Conservation (phyloP, 2,888 invertebrate species). For the Escarpia spicata region DNA sequence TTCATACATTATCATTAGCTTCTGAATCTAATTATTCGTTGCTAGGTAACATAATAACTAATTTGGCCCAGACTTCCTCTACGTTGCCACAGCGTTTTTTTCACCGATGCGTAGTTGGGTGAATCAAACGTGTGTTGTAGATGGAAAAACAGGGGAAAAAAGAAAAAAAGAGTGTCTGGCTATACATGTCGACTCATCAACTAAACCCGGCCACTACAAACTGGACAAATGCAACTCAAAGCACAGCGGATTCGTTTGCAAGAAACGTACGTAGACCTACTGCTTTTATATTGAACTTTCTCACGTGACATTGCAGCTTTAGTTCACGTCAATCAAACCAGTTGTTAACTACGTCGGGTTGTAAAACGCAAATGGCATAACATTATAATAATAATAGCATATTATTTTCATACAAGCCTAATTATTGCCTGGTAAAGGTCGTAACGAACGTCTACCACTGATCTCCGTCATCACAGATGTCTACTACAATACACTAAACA, state of each 20-base stretch:
- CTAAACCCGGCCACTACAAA: not conserved
- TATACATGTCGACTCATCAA: not conserved
- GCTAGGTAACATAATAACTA: too few species aligned
- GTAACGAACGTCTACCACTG: not conserved
- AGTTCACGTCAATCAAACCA: too few species aligned
- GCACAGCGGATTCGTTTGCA: constrained; percentile 2
- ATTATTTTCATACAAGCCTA: not conserved
- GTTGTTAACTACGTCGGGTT: not conserved
- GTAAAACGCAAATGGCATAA: not conserved
- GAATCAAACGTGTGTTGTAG: too few species aligned
- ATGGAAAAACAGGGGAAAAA: too few species aligned
- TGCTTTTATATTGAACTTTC: not conserved
- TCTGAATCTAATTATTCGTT: too few species aligned
- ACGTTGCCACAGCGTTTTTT: too few species aligned
- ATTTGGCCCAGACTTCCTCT: too few species aligned
- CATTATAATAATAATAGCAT: not conserved
- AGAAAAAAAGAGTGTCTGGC: not conserved
- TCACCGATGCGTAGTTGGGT: too few species aligned
- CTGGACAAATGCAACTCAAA: not conserved
- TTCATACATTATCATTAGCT: too few species aligned
- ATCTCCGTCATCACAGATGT: not conserved
- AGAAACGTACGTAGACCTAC: not conserved
- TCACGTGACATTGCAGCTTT: not conserved
- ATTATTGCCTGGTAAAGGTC: not conserved
- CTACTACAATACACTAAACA: not conserved